phyloP scores from a whole-genome alignment of 2,797 vertebrate species.

The Apodemus agrarius region DNA sequence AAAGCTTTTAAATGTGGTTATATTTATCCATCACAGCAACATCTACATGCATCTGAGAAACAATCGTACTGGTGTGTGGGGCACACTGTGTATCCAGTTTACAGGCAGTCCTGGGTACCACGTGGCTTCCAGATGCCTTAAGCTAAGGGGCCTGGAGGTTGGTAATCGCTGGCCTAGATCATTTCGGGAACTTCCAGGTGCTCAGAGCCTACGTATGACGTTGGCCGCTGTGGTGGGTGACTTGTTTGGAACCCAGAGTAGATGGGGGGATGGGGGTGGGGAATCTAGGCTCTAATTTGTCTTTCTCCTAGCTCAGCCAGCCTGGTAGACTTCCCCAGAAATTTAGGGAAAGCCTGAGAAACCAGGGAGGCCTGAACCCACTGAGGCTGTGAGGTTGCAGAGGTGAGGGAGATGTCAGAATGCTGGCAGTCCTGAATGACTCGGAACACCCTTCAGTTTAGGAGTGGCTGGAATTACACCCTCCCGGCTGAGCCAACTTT shows the following conservation, averaged over 20 bases:
- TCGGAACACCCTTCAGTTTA: slow-evolving; percentile 59
- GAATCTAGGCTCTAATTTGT: background rate
- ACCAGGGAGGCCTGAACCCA: background rate
- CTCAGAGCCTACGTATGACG: background rate
- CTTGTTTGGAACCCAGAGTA: background rate
- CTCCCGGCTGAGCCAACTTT: slow-evolving; percentile 62
- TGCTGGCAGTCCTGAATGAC: slow-evolving; percentile 47
- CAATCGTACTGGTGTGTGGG: slow-evolving; percentile 33
- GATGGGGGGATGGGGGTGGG: background rate
- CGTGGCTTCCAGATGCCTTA: slow-evolving; percentile 62
- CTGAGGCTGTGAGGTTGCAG: slow-evolving; percentile 5
- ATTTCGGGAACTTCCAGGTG: background rate
- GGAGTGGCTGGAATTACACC: slow-evolving; percentile 67
- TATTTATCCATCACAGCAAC: slow-evolving; percentile 52
- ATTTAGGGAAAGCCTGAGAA: slow-evolving; percentile 27
- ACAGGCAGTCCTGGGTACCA: slow-evolving; percentile 6
- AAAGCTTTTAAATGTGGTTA: slow-evolving; percentile 49
- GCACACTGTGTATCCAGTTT: background rate
- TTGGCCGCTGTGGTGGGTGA: background rate
- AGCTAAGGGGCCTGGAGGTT: background rate
- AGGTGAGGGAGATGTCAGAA: slow-evolving; percentile 60
- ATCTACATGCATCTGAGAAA: slow-evolving; percentile 27
- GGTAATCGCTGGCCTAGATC: background rate
- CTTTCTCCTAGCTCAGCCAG: background rate
- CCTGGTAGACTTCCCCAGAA: slow-evolving; percentile 27